phyloP scores from a whole-genome alignment of 2,113 vertebrate genomes.

The Onychorhynchus coronatus region DNA sequence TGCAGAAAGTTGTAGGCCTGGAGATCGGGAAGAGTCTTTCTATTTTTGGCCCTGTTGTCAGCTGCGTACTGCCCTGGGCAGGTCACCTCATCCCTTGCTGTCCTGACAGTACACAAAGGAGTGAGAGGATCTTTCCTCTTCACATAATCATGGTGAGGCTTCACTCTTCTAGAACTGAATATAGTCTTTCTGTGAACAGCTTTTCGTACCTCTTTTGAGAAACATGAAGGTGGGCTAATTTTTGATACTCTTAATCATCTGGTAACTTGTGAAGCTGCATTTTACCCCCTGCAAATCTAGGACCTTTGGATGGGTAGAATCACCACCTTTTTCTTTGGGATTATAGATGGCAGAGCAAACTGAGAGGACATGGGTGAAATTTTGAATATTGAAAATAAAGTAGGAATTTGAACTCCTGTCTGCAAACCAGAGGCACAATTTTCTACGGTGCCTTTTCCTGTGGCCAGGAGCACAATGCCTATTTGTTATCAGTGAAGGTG shows the following conservation, averaged over 20 bases:
- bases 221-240: background rate
- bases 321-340: background rate
- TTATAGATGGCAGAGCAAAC: background rate
- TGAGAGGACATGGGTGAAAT: background rate
- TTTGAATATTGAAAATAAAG: background rate
- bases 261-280: background rate
- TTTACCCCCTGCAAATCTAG: background rate
- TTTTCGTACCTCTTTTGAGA: background rate
- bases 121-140: background rate
- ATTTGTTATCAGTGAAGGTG: background rate
- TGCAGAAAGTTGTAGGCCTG: background rate
- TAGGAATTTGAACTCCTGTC: background rate
- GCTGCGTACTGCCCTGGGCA: background rate
- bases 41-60: background rate
- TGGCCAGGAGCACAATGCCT: background rate
- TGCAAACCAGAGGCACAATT: background rate
- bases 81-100: background rate
- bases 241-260: no score
- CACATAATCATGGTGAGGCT: background rate
- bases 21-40: background rate
- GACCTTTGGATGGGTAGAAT: background rate
- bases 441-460: background rate
- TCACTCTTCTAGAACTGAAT: background rate
- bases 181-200: background rate
- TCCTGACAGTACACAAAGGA: background rate